Evolutionary conservation across 2,888 invertebrate genomes (phyloP).

Genomic region (Altica lythri): DNA sequence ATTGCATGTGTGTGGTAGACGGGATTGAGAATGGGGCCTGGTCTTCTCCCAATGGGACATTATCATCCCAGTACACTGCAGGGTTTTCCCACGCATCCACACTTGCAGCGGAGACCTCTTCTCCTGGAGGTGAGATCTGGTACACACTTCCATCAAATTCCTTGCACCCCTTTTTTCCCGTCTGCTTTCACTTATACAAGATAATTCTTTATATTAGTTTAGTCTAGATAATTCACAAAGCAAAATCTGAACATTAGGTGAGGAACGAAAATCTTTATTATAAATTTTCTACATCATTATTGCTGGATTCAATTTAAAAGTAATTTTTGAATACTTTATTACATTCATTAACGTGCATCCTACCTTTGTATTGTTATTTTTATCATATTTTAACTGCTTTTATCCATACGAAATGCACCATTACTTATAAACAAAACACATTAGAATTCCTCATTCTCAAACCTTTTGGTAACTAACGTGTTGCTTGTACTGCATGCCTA

Average conservation of each 20-base stretch:
- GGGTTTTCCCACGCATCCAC: conserved; percentile 54
- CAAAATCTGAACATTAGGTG: too few relatives aligned
- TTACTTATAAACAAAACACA: conserved; percentile 15
- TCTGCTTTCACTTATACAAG: conserved; percentile 19
- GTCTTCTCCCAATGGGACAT: conserved; percentile 56
- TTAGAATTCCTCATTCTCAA: conserved; percentile 47
- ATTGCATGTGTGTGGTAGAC: conserved; percentile 60
- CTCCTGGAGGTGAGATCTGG: conserved; percentile 79
- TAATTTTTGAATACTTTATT: too few relatives aligned
- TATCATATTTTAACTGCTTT: conserved; percentile 12
- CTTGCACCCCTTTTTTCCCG: conserved; percentile 26
- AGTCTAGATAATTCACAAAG: too few relatives aligned
- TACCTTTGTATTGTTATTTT: background rate
- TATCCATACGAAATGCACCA: background rate
- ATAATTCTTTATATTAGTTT: too few relatives aligned
- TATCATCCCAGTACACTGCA: conserved; percentile 59
- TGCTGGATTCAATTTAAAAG: too few relatives aligned
- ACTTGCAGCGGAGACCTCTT: conserved; percentile 70
- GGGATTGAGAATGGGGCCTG: conserved; percentile 58
- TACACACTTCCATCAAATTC: conserved; percentile 31
- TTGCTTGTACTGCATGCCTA: conserved; percentile 23
- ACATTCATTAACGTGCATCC: too few relatives aligned
- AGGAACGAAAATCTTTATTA: too few relatives aligned
- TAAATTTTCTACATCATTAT: too few relatives aligned
- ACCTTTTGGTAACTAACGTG: conserved; percentile 36